Evolutionary conservation across 2,888 invertebrate species (phyloP).

Genomic region (Aproaerema taeniolella): DNA sequence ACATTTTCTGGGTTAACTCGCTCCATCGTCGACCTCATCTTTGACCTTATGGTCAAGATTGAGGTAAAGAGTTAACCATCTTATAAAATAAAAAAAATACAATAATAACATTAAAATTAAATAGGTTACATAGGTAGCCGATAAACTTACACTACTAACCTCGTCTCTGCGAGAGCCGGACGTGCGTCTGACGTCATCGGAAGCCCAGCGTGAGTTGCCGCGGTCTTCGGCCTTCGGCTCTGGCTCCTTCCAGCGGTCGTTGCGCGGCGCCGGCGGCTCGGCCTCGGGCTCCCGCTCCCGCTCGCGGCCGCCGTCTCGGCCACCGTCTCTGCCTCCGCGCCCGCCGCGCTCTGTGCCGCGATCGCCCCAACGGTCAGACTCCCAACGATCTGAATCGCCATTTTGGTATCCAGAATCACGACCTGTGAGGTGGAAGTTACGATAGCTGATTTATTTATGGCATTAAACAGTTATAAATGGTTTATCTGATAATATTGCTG

Average conservation of each 20-base stretch:
- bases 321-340: slow-evolving; percentile 23
- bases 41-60: too few relatives aligned
- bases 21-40: too few relatives aligned
- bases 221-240: slow-evolving; percentile 63
- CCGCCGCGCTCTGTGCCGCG: slow-evolving; percentile 33
- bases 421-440: too few relatives aligned
- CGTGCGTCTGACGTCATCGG: slow-evolving; percentile 67
- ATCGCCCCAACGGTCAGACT: slow-evolving; percentile 48
- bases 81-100: too few relatives aligned
- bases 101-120: too few relatives aligned
- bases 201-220: slow-evolving; percentile 57
- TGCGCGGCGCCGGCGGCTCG: slow-evolving; percentile 65
- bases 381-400: slow-evolving; percentile 70
- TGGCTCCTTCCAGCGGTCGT: slow-evolving; percentile 81
- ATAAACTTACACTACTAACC: too few relatives aligned
- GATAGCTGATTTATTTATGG: too few relatives aligned
- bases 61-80: too few relatives aligned
- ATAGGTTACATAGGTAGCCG: too few relatives aligned
- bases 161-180: slow-evolving; percentile 64
- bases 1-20: too few relatives aligned
- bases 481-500: too few relatives aligned
- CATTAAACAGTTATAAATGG: too few relatives aligned
- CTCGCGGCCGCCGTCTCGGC: slow-evolving; percentile 49
- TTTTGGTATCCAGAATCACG: slow-evolving; percentile 70
- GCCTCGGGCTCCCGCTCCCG: slow-evolving; percentile 43